Evolutionary conservation across 2,888 invertebrate species (phyloP).

Genomic region (Oscheius sp.): DNA sequence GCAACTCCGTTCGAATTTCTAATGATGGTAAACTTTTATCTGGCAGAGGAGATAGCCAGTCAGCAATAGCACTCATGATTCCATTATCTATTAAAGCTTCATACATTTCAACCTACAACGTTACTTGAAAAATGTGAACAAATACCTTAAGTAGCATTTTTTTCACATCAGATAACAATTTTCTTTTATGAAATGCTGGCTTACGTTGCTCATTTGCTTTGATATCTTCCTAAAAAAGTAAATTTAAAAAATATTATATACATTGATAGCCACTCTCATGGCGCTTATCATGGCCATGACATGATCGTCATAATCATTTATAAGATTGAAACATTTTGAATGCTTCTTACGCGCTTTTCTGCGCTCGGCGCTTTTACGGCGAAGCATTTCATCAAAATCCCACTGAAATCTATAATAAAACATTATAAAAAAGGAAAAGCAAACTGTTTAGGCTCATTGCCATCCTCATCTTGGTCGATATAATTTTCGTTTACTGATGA

Average conservation of each 20-base stretch:
- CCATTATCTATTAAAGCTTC: conserved; percentile 95
- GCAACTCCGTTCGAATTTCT: conserved; percentile 86
- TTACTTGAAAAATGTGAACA: not conserved
- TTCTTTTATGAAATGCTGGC: conserved; percentile 90
- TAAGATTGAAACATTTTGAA: conserved; percentile 84
- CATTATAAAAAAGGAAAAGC: too few species aligned
- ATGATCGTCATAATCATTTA: conserved; percentile 96
- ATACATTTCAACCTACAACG: conserved; percentile 80
- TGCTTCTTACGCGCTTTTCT: conserved; percentile 79
- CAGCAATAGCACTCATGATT: conserved; percentile 75
- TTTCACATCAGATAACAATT: conserved; percentile 86
- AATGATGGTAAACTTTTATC: conserved; percentile 94
- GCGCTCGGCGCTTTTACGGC: conserved; percentile 83
- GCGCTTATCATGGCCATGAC: conserved; percentile 83
- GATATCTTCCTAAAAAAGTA: conserved; percentile 80
- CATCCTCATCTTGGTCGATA: too few species aligned
- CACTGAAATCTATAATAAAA: too few species aligned
- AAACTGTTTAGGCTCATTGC: too few species aligned
- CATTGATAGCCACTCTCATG: conserved; percentile 90
- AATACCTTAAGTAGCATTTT: conserved; percentile 83
- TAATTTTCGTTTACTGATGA: too few species aligned
- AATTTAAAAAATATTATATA: conserved; percentile 54
- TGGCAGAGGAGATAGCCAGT: conserved; percentile 98
- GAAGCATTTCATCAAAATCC: conserved; percentile 95
- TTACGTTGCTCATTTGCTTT: conserved; percentile 83